Evolutionary conservation across 2,113 vertebrate genomes (phyloP).

Genomic region (Myiozetetes cayanensis): DNA sequence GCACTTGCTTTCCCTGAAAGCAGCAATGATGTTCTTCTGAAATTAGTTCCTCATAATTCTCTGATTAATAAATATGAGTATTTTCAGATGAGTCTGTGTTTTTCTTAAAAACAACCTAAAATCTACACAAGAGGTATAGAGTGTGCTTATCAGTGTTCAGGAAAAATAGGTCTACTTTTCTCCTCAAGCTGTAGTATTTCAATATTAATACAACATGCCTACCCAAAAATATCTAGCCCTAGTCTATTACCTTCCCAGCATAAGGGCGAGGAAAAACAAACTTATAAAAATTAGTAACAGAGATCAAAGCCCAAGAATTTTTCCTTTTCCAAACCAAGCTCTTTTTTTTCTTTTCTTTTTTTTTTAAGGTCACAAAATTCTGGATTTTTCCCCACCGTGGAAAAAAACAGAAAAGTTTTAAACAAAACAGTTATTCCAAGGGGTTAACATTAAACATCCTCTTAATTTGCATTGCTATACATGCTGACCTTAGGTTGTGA

Average conservation of each 20-base stretch:
- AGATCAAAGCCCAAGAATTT: background rate
- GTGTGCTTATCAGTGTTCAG: background rate
- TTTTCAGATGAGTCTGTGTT: background rate
- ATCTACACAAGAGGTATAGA: background rate
- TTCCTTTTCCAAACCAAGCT: background rate
- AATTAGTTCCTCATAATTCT: background rate
- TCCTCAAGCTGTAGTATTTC: background rate
- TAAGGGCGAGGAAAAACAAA: fast-evolving
- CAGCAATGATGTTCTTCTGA: background rate
- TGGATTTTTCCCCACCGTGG: background rate
- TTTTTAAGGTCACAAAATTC: background rate
- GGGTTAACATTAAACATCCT: background rate
- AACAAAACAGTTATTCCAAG: background rate
- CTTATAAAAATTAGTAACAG: background rate
- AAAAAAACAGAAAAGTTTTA: background rate
- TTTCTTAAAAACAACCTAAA: background rate
- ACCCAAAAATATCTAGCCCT: background rate
- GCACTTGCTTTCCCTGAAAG: background rate
- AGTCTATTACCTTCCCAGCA: background rate
- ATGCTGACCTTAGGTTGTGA: background rate
- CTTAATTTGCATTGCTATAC: background rate
- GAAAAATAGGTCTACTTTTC: background rate
- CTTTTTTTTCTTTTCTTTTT: background rate
- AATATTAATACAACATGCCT: background rate
- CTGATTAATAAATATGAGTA: background rate